Conservation (phyloP, 2,113 vertebrate species). For the Sceloporus undulatus region DNA sequence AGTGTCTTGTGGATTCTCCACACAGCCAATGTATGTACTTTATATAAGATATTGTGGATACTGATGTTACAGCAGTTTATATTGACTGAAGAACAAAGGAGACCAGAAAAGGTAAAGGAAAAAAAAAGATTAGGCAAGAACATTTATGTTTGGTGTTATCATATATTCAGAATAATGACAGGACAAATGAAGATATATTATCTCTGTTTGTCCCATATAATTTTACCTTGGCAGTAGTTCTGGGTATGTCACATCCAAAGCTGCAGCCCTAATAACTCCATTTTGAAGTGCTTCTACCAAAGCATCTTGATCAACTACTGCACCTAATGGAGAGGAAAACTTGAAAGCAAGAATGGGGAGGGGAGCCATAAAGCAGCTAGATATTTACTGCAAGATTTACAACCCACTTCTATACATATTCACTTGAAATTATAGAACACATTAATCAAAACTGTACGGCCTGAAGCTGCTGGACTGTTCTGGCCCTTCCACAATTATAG, state of each 20-base stretch:
- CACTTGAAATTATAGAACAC: background rate
- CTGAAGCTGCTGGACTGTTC: no score
- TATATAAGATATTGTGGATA: background rate
- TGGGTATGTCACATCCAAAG: slow-evolving; percentile 83
- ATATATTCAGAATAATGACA: no score
- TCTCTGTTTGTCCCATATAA: background rate
- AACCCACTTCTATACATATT: background rate
- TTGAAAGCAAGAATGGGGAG: background rate
- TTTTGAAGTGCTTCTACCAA: slow-evolving; percentile 81
- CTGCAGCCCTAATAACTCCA: slow-evolving; percentile 79
- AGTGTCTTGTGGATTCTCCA: no score
- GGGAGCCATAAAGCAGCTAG: background rate
- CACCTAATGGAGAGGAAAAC: slow-evolving; percentile 70
- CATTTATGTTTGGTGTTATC: background rate
- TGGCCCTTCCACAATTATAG: background rate
- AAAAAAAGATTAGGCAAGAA: background rate
- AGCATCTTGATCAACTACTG: slow-evolving; percentile 85
- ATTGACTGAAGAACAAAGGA: background rate
- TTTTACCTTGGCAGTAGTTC: slow-evolving; percentile 86
- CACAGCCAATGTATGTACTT: background rate
- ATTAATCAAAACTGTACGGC: no score
- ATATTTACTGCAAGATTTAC: background rate
- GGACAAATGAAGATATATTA: background rate
- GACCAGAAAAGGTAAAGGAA: background rate
- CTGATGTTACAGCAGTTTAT: background rate